phyloP scores from a whole-genome alignment of 2,888 invertebrate species.

The Heterodera filipjevi region DNA sequence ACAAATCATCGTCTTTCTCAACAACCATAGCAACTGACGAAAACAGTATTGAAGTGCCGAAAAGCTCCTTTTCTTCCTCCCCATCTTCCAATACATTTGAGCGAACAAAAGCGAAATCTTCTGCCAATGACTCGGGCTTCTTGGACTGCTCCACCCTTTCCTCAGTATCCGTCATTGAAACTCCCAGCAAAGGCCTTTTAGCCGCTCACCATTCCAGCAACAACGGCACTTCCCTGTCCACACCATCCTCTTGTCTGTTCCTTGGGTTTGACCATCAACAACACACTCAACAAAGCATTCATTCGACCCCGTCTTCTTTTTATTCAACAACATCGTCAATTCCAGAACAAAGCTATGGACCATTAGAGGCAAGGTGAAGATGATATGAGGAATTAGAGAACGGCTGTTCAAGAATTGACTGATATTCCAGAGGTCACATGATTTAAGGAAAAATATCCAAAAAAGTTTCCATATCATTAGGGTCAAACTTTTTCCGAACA shows the following conservation, averaged over 20 bases:
- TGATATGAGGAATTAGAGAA: too few relatives aligned
- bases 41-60: not conserved
- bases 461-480: too few relatives aligned
- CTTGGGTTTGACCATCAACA: not conserved
- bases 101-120: not conserved
- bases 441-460: too few relatives aligned
- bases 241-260: not conserved
- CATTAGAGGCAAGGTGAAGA: constrained; percentile 23
- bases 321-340: not conserved
- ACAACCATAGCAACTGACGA: not conserved
- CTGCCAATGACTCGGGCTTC: constrained; percentile 25
- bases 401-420: too few relatives aligned
- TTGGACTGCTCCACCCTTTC: not conserved
- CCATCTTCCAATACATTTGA: not conserved
- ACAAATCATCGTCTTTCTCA: not conserved
- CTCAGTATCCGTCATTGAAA: not conserved
- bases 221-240: not conserved
- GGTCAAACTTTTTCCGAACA: too few relatives aligned
- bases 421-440: too few relatives aligned
- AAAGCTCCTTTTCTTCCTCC: not conserved
- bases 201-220: not conserved
- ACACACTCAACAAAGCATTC: not conserved
- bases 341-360: constrained; percentile 20
- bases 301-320: not conserved
- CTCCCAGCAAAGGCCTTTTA: constrained; percentile 26